Evolutionary conservation across 92 coral and sea anemone species (phyloP), one percentile per base, ranked within the genome.

Genomic region (Ricordea florida): DNA sequence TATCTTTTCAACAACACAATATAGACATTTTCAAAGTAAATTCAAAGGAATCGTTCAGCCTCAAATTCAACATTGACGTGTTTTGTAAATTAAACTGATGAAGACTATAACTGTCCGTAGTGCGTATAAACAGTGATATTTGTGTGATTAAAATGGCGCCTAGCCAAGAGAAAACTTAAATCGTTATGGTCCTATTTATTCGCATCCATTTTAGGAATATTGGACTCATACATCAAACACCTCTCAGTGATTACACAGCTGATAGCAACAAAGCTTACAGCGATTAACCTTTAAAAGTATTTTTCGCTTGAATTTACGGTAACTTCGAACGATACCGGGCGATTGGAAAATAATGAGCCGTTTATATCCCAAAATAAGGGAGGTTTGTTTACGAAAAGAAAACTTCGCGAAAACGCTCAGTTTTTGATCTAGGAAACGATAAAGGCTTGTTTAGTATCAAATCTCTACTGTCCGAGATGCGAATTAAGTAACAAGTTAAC

Each of bases 41-140:
- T 90, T 90, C 84, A 88, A 83, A 78, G 85, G 88, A 76, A 76
- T 79, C 90, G 88, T 78, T 90, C 69, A 89, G 90, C 75, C 85
- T 79, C 78, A 58, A 79, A 76, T 53, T 78, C 53, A 72, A 82
- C 93, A 87, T 69, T 83, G 85, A 78, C 69, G 32, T 56, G 23
- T 71, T 60, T 73, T 91, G 87, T 93, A 87, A 57, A 51, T 51
- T 42, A n/a, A 69, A 51, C 70, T 76, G 42, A 69, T 53, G 70
- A 72, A n/a, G 74, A 87, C 66, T 60, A 45, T 24, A 67, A 57
- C 44, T 73, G 42, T 53, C 46, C 14, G 49, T 29, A 48, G 71
- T 33, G 70, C 48, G 71, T 30, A 48, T 48, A 49, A 67, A 67
- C 59, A 67, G 59, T 49, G n/a, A n/a, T 22, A 70, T 70, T 70